These are phyloP conservation scores for Oceanodroma tethys DNA, from an alignment of 2,113 vertebrate species.

Conservation along the genomic window DNA sequence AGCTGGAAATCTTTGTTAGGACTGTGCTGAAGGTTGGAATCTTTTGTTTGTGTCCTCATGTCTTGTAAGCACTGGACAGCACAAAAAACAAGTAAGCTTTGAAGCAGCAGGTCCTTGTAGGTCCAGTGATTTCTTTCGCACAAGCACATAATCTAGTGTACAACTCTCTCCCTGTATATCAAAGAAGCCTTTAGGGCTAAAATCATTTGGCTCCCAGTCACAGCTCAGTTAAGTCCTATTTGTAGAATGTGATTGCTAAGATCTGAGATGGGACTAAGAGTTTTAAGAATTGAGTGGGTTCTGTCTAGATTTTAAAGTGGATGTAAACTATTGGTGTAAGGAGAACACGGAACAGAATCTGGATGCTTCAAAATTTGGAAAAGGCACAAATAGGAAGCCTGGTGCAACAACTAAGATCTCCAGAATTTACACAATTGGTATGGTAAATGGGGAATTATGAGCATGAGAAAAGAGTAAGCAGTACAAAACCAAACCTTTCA, in stretches of 20 bases:
- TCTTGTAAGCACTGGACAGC: background rate
- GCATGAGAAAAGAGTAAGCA: background rate
- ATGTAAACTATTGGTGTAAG: background rate
- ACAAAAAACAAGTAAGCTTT: background rate
- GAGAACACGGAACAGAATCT: background rate
- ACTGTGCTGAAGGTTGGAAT: background rate
- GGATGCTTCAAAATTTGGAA: background rate
- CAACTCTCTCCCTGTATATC: background rate
- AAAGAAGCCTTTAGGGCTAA: background rate
- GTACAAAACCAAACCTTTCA: constrained; percentile 6
- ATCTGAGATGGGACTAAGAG: background rate
- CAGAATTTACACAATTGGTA: background rate
- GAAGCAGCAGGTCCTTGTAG: background rate
- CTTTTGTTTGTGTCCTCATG: background rate
- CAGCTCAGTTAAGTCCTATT: background rate
- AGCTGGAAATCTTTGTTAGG: background rate
- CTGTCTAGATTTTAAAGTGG: background rate
- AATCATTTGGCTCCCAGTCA: background rate
- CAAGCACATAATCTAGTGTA: background rate
- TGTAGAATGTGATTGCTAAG: background rate
- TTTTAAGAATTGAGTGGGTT: background rate
- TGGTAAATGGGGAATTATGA: background rate
- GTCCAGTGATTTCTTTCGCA: background rate
- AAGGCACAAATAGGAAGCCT: background rate
- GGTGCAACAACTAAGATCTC: background rate